phyloP scores from a whole-genome alignment of 1,140 invertebrate genomes.

The Intoshia linei region DNA sequence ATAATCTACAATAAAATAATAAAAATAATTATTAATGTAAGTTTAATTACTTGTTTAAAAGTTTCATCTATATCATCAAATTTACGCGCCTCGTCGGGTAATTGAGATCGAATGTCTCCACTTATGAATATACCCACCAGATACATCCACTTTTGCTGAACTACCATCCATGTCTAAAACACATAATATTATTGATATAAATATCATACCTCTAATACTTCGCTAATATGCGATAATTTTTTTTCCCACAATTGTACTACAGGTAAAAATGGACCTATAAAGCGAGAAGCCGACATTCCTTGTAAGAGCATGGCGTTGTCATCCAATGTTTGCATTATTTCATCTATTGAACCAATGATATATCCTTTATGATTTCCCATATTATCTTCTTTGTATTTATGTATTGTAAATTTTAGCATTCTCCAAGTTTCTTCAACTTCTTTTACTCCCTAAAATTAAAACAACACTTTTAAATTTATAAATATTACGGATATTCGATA shows the following conservation, averaged over 20 bases:
- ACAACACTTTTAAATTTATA: not conserved
- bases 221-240: slow-evolving; percentile 37
- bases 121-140: slow-evolving; percentile 58
- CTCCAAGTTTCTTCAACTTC: slow-evolving; percentile 38
- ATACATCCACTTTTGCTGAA: slow-evolving; percentile 56
- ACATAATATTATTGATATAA: not conserved
- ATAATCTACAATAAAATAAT: slow-evolving; percentile 31
- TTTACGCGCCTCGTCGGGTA: slow-evolving; percentile 49
- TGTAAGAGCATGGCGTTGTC: slow-evolving; percentile 56
- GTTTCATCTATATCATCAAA: slow-evolving; percentile 50
- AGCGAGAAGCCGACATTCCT: slow-evolving; percentile 54
- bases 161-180: slow-evolving; percentile 34
- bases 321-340: slow-evolving; percentile 42
- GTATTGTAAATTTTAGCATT: slow-evolving; percentile 34
- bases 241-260: slow-evolving; percentile 50
- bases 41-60: slow-evolving; percentile 31
- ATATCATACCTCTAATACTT: slow-evolving; percentile 35
- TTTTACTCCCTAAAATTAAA: slow-evolving; percentile 29
- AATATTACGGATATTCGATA: not conserved
- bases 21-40: not conserved
- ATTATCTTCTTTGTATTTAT: slow-evolving; percentile 22
- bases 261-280: slow-evolving; percentile 45
- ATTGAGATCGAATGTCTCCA: slow-evolving; percentile 42
- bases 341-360: slow-evolving; percentile 43
- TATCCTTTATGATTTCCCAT: slow-evolving; percentile 31